These are phyloP conservation scores for Odocoileus virginianus DNA, from an alignment of 2,113 vertebrate genomes.

Conservation along the genomic window DNA sequence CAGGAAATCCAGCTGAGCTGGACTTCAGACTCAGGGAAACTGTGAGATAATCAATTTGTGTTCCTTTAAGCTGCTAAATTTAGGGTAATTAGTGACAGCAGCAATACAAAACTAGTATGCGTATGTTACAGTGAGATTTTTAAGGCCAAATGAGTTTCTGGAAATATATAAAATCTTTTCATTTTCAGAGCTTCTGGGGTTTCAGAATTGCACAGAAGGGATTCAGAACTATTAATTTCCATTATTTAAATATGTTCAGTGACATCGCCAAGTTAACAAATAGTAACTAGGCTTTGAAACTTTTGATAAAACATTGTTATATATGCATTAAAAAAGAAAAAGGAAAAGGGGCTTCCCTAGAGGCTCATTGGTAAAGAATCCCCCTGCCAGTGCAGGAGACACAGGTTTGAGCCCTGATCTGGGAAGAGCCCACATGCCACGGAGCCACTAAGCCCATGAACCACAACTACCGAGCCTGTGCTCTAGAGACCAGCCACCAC, in stretches of 20 bases:
- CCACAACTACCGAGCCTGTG: neutral
- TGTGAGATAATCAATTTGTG: neutral
- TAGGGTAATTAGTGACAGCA: neutral
- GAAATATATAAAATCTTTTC: neutral
- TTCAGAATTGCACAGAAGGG: neutral
- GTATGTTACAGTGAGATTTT: neutral
- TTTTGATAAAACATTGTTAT: neutral
- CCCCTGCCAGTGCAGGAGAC: neutral
- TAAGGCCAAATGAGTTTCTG: neutral
- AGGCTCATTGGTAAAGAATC: neutral
- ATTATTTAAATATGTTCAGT: neutral
- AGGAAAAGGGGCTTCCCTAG: neutral
- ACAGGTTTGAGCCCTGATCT: neutral
- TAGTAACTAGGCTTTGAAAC: neutral
- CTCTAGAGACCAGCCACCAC: neutral
- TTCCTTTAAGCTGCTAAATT: neutral
- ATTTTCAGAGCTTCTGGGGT: neutral
- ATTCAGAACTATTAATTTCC: slow-evolving; percentile 8
- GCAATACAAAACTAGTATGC: neutral
- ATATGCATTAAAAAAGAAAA: neutral
- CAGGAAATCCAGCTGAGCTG: neutral
- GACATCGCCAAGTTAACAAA: neutral
- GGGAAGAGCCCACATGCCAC: neutral
- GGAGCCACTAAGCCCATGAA: neutral
- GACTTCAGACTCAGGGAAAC: neutral